These are phyloP conservation scores for Piezodorus guildinii DNA, from an alignment of 1,140 invertebrate genomes.

Conservation along the genomic window DNA sequence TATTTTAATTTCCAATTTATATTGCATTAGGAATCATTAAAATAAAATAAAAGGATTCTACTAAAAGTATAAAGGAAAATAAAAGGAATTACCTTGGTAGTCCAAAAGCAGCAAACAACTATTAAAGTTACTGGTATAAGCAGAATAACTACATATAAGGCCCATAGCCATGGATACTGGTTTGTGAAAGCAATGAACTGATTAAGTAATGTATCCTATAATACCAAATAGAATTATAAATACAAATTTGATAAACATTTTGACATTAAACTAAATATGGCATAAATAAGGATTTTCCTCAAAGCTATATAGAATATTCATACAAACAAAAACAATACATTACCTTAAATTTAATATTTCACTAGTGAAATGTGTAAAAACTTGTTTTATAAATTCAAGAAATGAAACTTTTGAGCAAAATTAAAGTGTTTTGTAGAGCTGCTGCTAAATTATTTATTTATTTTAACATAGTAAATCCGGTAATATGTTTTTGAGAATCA, in stretches of 20 bases:
- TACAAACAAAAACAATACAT: background rate
- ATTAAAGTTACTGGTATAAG: constrained; percentile 65
- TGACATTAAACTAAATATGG: background rate
- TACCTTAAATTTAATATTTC: background rate
- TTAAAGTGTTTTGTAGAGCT: background rate
- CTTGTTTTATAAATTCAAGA: background rate
- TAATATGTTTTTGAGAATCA: too few relatives aligned
- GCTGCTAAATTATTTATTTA: too few relatives aligned
- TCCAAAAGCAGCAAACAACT: constrained; percentile 56
- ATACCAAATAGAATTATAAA: constrained; percentile 14
- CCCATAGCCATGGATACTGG: constrained; percentile 85
- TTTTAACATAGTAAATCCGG: too few relatives aligned
- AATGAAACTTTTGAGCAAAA: background rate
- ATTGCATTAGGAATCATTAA: background rate
- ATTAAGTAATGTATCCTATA: constrained; percentile 68
- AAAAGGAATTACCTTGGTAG: constrained; percentile 16
- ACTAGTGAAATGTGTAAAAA: background rate
- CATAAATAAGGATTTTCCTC: background rate
- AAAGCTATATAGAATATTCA: background rate
- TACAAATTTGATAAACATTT: constrained; percentile 3
- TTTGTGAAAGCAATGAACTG: constrained; percentile 70
- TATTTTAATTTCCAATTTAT: background rate
- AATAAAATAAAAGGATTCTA: background rate
- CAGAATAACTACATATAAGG: constrained; percentile 66
- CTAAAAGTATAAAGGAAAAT: background rate